A percentile compares a stretch with the other conserved stretches of the same genome.
phyloP scores from a whole-genome alignment of 2,888 invertebrate species.

The Microctonus aethiopoides region DNA sequence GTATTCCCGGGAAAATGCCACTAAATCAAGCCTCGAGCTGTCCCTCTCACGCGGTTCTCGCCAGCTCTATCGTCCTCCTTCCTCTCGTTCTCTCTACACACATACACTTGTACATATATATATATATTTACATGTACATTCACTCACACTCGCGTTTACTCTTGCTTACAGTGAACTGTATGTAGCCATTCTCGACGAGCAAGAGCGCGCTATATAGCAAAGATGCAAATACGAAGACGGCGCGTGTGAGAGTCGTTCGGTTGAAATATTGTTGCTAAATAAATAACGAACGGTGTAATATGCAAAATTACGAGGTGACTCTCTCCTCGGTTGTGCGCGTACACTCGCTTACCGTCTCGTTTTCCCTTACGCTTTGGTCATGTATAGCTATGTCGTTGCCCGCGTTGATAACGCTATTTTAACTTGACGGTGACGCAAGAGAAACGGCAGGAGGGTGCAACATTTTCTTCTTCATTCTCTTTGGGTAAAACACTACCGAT shows the following conservation, averaged over 20 bases:
- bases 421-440: conserved; percentile 36
- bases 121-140: too few relatives aligned
- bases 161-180: conserved; percentile 15
- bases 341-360: conserved; percentile 37
- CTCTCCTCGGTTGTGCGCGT: conserved; percentile 36
- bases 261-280: conserved; percentile 60
- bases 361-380: conserved; percentile 38
- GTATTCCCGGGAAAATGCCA: conserved; percentile 59
- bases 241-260: conserved; percentile 55
- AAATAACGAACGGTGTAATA: conserved; percentile 61
- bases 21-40: conserved; percentile 57
- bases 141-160: too few relatives aligned
- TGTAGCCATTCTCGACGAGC: conserved; percentile 30
- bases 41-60: conserved; percentile 44
- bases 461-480: conserved; percentile 29
- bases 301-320: conserved; percentile 54
- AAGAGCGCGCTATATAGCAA: conserved; percentile 34
- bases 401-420: conserved; percentile 52
- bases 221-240: conserved; percentile 49
- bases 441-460: conserved; percentile 27
- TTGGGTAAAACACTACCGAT: conserved; percentile 17
- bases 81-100: conserved; percentile 1
- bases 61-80: conserved; percentile 34
- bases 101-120: too few relatives aligned
- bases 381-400: conserved; percentile 39